Evolutionary conservation across 2,797 vertebrate genomes (phyloP).

Genomic region (Diceros bicornis): DNA sequence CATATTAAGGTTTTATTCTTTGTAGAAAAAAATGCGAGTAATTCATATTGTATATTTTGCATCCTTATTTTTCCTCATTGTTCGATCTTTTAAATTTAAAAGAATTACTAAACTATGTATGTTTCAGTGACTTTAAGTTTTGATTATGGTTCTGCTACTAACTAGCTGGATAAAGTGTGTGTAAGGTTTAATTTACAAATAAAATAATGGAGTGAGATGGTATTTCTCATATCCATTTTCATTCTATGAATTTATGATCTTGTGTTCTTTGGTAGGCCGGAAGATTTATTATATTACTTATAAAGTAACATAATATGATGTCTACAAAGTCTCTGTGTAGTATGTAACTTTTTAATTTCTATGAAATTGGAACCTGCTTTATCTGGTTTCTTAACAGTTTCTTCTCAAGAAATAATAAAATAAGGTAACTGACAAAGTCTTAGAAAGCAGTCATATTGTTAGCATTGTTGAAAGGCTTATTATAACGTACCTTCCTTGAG

Average conservation of each 20-base stretch:
- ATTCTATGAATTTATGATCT: not conserved
- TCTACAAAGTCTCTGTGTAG: not conserved
- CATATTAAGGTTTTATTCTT: not conserved
- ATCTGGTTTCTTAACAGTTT: not conserved
- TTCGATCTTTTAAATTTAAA: conserved; percentile 30
- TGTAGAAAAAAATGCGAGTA: not conserved
- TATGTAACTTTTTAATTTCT: not conserved
- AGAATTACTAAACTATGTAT: not conserved
- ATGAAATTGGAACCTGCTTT: not conserved
- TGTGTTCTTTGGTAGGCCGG: not conserved
- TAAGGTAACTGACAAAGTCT: not conserved
- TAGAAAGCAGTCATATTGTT: not conserved
- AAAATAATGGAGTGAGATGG: not conserved
- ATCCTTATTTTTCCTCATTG: not conserved
- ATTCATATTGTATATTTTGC: not conserved
- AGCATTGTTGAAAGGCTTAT: not conserved
- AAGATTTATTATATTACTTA: not conserved
- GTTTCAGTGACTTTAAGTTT: not conserved
- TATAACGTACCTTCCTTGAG: not conserved
- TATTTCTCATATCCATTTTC: not conserved
- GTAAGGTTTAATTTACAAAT: conserved; percentile 1
- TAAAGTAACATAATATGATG: not conserved
- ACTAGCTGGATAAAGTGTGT: not conserved
- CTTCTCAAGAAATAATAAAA: not conserved
- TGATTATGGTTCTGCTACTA: not conserved